phyloP scores from a whole-genome alignment of 1,140 invertebrate species.

The Sesamia nonagrioides region DNA sequence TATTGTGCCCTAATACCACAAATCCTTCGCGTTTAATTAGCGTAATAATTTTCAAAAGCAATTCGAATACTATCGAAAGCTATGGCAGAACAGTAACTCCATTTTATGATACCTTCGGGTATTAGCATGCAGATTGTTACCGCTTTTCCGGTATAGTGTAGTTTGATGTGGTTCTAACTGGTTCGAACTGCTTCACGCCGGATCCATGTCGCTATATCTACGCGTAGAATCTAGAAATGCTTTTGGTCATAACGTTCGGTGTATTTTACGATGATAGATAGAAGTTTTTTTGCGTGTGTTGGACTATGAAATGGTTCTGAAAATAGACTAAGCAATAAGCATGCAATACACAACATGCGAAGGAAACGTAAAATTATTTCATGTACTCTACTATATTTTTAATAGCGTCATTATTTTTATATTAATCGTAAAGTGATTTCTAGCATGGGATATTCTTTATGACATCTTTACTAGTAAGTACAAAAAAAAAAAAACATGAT shows the following conservation, averaged over 20 bases:
- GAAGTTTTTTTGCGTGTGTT: slow-evolving; percentile 31
- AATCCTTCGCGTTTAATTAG: slow-evolving; percentile 48
- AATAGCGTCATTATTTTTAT: slow-evolving; percentile 8
- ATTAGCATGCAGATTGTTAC: slow-evolving; percentile 66
- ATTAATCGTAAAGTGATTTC: neutral
- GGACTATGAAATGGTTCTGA: slow-evolving; percentile 4
- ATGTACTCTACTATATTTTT: neutral
- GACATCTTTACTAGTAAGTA: neutral
- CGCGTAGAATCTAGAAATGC: slow-evolving; percentile 28
- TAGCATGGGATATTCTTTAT: neutral
- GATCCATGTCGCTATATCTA: slow-evolving; percentile 28
- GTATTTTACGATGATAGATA: slow-evolving; percentile 36
- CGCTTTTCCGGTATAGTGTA: slow-evolving; percentile 53
- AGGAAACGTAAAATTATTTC: slow-evolving; percentile 17
- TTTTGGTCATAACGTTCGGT: slow-evolving; percentile 17
- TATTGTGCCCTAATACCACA: slow-evolving; percentile 16
- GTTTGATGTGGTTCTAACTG: slow-evolving; percentile 45
- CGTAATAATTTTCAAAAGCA: slow-evolving; percentile 42
- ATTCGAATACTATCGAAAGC: slow-evolving; percentile 63
- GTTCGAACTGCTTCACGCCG: slow-evolving; percentile 40
- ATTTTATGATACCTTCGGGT: slow-evolving; percentile 60
- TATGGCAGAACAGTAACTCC: slow-evolving; percentile 58
- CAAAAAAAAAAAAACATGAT: neutral
- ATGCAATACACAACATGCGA: slow-evolving; percentile 5
- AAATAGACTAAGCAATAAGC: slow-evolving; percentile 12